Percentiles rank a stretch among this genome's conserved stretches.
These are phyloP conservation scores for Ophioninae sp. DNA, from an alignment of 2,888 invertebrate species.

Conservation along the genomic window DNA sequence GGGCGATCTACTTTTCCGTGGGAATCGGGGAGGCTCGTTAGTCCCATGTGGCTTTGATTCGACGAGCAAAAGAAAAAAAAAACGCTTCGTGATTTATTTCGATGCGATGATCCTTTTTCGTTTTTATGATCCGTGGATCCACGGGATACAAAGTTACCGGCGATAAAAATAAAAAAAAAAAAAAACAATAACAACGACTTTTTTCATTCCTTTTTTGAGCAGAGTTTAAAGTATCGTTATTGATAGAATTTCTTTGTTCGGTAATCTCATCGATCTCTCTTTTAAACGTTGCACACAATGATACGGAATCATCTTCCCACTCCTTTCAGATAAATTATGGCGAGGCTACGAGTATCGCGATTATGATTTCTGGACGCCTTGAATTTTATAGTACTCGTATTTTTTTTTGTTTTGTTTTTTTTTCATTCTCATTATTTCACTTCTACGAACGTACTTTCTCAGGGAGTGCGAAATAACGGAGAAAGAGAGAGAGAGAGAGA, in stretches of 20 bases:
- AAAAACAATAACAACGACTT: too few relatives aligned
- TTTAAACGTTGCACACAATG: conserved; percentile 22
- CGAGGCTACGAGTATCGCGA: conserved; percentile 7
- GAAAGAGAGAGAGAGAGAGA: not conserved
- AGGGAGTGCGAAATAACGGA: not conserved
- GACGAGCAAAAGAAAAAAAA: not conserved
- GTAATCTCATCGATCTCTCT: conserved; percentile 30
- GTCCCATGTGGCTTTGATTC: not conserved
- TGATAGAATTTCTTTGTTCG: conserved; percentile 6
- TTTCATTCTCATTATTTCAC: conserved; percentile 10
- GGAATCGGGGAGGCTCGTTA: not conserved
- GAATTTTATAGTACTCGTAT: conserved; percentile 13
- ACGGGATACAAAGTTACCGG: not conserved
- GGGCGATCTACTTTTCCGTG: not conserved
- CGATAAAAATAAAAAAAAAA: not conserved
- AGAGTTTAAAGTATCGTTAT: not conserved
- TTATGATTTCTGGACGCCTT: not conserved
- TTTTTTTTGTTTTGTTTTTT: not conserved
- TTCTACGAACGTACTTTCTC: conserved; percentile 1
- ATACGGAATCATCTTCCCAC: conserved; percentile 9
- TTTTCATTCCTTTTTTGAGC: not conserved
- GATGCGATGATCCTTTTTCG: not conserved
- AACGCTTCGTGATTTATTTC: not conserved
- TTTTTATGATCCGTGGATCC: not conserved
- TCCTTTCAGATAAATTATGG: not conserved